Evolutionary conservation across 2,113 vertebrate species (phyloP), one percentile per base, ranked within the genome.

Genomic region (Azemiops feae): DNA sequence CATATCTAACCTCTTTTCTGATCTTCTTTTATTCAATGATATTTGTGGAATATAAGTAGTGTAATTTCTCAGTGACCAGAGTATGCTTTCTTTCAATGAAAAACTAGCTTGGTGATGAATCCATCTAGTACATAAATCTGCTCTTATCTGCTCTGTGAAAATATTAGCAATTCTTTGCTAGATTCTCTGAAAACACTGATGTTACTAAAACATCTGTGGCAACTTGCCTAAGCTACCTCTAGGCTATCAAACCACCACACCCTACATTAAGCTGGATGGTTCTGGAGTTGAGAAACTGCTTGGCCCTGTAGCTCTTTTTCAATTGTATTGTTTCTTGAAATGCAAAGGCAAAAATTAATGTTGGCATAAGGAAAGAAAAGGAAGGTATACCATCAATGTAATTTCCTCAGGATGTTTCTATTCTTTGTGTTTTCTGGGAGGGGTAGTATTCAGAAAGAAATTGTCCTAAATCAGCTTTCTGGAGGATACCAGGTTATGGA

Each of bases 181-280:
- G 54, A 20, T 81, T 74, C 58, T 50, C 53, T 25, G 81, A 88
- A 57, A 85, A 86, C 25, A 20, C 6, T 54, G 55, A 30, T n/a
- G n/a, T 47, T 39, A 91, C n/a, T 53, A 87, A 43, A 52, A 10
- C 55, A 86, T 89, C 55, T 87, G 87, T 92, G 88, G 69, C 92
- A 88, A 93, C 91, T 92, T 93, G 53, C 47, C 55, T 53, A 54
- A 89, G 54, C 57, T 45, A 85, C 57, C 91, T 86, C 45, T 92
- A 55, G 45, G 86, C 87, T 47, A 64, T 89, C 47, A 30, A 54
- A 53, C 64, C 5, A 89, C 90, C 52, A 87, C 86, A 47, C 89
- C 85, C 81, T 88, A 23, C 30, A 8, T 86, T 91, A 52, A 86
- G 69, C 27, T 91, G 30, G 54, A 90, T 88, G 54, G 74, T 90